A percentile compares a stretch with the other conserved stretches of the same genome.
Conservation (phyloP, 2,888 invertebrate species). For the Synergus japonicus region DNA sequence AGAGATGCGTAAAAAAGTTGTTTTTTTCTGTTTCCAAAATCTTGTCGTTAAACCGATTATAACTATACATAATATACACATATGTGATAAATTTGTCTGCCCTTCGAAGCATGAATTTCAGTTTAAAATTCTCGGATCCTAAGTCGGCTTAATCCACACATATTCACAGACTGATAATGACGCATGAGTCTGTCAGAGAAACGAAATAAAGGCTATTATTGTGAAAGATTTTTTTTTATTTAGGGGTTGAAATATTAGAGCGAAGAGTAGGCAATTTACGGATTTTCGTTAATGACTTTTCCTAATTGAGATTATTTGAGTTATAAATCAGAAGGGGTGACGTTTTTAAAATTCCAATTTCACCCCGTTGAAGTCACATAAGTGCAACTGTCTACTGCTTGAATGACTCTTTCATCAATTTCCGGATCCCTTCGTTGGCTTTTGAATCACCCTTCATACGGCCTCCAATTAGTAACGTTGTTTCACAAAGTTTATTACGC, state of each 20-base stretch:
- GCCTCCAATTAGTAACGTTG: conserved; percentile 44
- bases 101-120: background rate
- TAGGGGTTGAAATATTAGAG: background rate
- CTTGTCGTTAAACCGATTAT: conserved; percentile 12
- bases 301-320: conserved; percentile 22
- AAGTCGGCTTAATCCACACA: conserved; percentile 10
- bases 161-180: conserved; percentile 4
- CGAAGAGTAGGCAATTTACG: background rate
- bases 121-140: background rate
- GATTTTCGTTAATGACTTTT: conserved; percentile 25
- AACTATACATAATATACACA: background rate
- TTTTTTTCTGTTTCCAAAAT: background rate
- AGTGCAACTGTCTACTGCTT: conserved; percentile 15
- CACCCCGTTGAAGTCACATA: background rate
- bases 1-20: background rate
- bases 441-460: conserved; percentile 19
- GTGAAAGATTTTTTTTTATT: background rate
- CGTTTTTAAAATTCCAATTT: background rate
- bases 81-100: background rate
- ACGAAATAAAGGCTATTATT: conserved; percentile 9
- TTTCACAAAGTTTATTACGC: conserved; percentile 45
- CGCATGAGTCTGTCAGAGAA: conserved; percentile 5
- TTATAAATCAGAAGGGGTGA: conserved; percentile 2
- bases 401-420: conserved; percentile 16
- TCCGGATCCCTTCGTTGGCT: conserved; percentile 18